Base-by-base conservation (phyloP, 2,113 vertebrate genomes). In the Prolemur simus region DNA sequence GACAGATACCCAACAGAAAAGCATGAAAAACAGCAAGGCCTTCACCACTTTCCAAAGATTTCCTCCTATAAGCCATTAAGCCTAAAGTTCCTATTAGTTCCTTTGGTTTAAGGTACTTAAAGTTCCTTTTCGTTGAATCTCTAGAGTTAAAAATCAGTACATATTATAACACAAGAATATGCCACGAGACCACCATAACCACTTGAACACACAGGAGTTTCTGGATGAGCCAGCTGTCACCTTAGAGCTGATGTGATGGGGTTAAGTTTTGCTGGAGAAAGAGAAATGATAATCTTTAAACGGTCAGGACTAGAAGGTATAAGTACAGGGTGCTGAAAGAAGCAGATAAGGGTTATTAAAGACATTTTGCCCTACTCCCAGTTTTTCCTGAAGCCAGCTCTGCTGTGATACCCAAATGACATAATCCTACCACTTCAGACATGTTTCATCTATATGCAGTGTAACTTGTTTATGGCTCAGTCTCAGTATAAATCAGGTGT, bases 371-470 rank as follows among this genome's bases (percentile, higher is more conserved):
- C 64, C 60, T 80, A 14, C 68, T 81, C 80, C 66, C 34, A 39
- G 5, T 74, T 94, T 89, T 80, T 80, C 63, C 68, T 84, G 25
- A 96, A 88, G 93, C 6, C 49, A 90, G 58, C 37, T 94, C 78
- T 64, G 39, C 77, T 86, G n/a, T 54, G 71, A 93, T 37, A 87
- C 29, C 15, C 56, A 85, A 88, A 82, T 58, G 71, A 78, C n/a
- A 93, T 37, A 95, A 74, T 68, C 64, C 49, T 86, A 84, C 64
- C 69, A 87, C 73, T 81, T 94, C 14, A 76, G 47, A 92, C 17
- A 66, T 71, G 47, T 74, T 89, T 84, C 56, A 78, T 63, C 29
- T 10, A 34, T 29, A 69, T 77, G 45, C 54, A 93, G n/a, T 39
- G 27, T 32, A 74, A 82, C 27, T 11, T 93, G 78, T 66, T 82